Evolutionary conservation across 2,797 vertebrate species (phyloP).

Genomic region (Leuciscus waleckii): DNA sequence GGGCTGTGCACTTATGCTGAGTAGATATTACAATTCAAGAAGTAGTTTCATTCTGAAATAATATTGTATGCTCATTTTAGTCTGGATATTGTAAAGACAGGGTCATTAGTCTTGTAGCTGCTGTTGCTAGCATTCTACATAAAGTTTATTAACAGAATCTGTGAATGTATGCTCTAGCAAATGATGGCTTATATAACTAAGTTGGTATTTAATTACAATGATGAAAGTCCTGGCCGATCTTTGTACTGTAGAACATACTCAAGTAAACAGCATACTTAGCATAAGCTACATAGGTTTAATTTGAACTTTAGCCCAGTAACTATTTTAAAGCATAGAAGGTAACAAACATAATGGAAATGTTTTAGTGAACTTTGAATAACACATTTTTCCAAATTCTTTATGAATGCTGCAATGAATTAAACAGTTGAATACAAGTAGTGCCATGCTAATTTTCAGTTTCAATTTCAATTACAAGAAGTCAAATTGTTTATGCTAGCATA

Average conservation of each 20-base stretch:
- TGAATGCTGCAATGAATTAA: not conserved
- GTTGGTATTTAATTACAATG: not conserved
- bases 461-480: not conserved
- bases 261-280: not conserved
- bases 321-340: not conserved
- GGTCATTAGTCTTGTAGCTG: constrained; percentile 1
- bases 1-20: constrained; percentile 11
- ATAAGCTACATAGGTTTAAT: not conserved
- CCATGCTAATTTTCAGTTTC: not conserved
- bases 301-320: not conserved
- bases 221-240: not conserved
- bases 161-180: not conserved
- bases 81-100: constrained; percentile 12
- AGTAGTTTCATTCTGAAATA: not conserved
- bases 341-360: not conserved
- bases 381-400: not conserved
- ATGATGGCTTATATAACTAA: constrained; percentile 13
- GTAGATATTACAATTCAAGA: not conserved
- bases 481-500: not conserved
- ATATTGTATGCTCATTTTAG: constrained; percentile 2
- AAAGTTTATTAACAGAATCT: not conserved
- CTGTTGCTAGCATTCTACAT: not conserved
- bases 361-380: not conserved
- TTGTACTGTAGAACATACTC: not conserved
- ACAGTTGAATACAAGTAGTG: not conserved